Evolutionary conservation across 2,888 invertebrate species (phyloP).

Genomic region (Zygaena filipendulae): DNA sequence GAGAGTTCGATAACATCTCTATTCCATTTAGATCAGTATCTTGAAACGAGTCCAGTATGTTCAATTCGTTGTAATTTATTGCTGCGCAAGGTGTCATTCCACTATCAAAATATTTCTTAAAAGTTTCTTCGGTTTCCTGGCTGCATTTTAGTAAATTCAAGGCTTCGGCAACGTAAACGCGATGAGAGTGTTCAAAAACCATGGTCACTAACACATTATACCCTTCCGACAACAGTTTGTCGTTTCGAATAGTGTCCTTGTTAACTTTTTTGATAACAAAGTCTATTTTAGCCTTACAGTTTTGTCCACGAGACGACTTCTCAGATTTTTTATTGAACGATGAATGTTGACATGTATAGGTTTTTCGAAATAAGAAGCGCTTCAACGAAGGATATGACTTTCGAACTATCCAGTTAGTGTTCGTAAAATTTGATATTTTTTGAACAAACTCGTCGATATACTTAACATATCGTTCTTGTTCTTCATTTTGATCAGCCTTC

Average conservation of each 20-base stretch:
- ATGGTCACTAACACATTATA: slow-evolving; percentile 5
- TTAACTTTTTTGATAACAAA: slow-evolving; percentile 5
- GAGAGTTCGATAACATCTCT: slow-evolving; percentile 6
- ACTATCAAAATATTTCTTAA: slow-evolving; percentile 6
- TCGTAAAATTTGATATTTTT: too few species aligned
- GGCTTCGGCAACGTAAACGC: slow-evolving; percentile 4
- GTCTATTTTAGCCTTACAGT: slow-evolving; percentile 2
- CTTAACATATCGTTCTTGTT: too few species aligned
- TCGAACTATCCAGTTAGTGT: too few species aligned
- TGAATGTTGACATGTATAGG: too few species aligned
- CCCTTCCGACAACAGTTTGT: slow-evolving; percentile 4
- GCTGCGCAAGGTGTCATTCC: too few species aligned
- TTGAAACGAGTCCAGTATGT: slow-evolving; percentile 7
- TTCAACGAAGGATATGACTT: too few species aligned
- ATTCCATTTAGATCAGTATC: slow-evolving; percentile 6
- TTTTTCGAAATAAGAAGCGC: too few species aligned
- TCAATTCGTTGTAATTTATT: slow-evolving; percentile 5
- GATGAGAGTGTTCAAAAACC: slow-evolving; percentile 4
- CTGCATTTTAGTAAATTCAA: slow-evolving; percentile 6
- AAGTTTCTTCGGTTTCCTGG: slow-evolving; percentile 5
- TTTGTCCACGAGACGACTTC: too few species aligned
- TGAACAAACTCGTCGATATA: too few species aligned
- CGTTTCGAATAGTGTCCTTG: slow-evolving; percentile 5
- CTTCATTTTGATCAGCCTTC: too few species aligned
- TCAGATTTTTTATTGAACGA: too few species aligned